Conservation (phyloP, 1,140 invertebrate species). For the Globodera rostochiensis region DNA sequence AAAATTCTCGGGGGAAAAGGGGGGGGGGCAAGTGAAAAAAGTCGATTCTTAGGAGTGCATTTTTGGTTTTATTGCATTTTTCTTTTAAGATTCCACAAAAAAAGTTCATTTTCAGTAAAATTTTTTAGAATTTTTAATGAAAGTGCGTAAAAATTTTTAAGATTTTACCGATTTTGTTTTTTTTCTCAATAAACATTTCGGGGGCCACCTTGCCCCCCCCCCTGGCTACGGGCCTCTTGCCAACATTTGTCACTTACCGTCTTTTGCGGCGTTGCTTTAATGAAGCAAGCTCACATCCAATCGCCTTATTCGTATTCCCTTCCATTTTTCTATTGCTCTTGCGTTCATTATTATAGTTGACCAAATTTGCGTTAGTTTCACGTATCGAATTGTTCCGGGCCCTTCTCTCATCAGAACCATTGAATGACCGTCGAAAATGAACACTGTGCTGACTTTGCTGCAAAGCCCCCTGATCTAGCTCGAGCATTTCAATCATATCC, state of each 20-base stretch:
- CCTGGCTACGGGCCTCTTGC: too few relatives aligned
- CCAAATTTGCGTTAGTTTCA: constrained; percentile 2
- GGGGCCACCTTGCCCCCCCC: too few relatives aligned
- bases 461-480: constrained; percentile 7
- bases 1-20: too few relatives aligned
- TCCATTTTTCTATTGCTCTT: constrained; percentile 19
- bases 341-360: neutral
- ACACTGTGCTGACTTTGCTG: neutral
- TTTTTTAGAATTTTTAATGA: too few relatives aligned
- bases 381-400: neutral
- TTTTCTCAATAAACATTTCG: too few relatives aligned
- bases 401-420: neutral
- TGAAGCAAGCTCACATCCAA: neutral
- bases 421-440: neutral
- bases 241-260: neutral
- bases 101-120: too few relatives aligned
- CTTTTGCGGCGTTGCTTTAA: neutral
- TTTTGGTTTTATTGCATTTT: too few relatives aligned
- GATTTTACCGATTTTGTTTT: too few relatives aligned
- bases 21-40: too few relatives aligned
- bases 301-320: neutral
- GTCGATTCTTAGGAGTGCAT: too few relatives aligned
- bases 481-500: constrained; percentile 46
- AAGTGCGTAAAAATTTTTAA: too few relatives aligned
- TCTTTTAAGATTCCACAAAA: too few relatives aligned